Evolutionary conservation across 2,888 invertebrate genomes (phyloP).

Genomic region (Scaptomyza cyrtandrae): DNA sequence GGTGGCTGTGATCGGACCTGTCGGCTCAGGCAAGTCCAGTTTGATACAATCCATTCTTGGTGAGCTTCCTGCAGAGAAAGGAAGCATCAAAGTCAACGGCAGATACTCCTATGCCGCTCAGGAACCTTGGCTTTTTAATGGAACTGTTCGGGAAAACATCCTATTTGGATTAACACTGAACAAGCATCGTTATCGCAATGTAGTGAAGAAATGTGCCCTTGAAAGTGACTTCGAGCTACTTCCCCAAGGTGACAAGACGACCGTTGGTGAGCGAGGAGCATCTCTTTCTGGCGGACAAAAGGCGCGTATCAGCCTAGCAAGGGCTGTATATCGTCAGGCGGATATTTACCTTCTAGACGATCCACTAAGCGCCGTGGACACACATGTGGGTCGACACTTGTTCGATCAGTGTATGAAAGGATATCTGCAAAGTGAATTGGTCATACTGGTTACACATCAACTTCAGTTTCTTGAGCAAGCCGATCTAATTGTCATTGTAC

Average conservation of each 20-base stretch:
- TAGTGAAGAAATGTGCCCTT: slow-evolving; percentile 84
- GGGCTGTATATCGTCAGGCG: slow-evolving; percentile 93
- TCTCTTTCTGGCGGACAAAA: slow-evolving; percentile 94
- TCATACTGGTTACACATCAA: slow-evolving; percentile 93
- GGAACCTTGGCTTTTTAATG: slow-evolving; percentile 92
- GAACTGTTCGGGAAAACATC: slow-evolving; percentile 88
- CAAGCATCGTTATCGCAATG: slow-evolving; percentile 86
- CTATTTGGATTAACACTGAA: slow-evolving; percentile 87
- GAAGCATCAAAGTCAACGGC: slow-evolving; percentile 86
- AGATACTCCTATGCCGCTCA: slow-evolving; percentile 90
- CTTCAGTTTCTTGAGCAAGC: slow-evolving; percentile 90
- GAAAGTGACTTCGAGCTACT: slow-evolving; percentile 86
- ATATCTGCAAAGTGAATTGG: slow-evolving; percentile 87
- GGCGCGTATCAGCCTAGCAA: slow-evolving; percentile 93
- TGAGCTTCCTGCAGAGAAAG: slow-evolving; percentile 85
- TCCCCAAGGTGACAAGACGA: slow-evolving; percentile 87
- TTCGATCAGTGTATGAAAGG: slow-evolving; percentile 88
- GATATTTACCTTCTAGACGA: slow-evolving; percentile 95
- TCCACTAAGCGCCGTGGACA: slow-evolving; percentile 95
- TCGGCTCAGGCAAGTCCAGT: slow-evolving; percentile 88
- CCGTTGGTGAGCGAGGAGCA: slow-evolving; percentile 92
- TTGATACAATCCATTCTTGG: slow-evolving; percentile 86
- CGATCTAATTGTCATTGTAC: slow-evolving; percentile 85
- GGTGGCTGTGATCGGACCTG: slow-evolving; percentile 89
- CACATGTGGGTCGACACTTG: slow-evolving; percentile 93